Evolutionary conservation across 1,140 invertebrate species (phyloP), one percentile per base, ranked within the genome.

Genomic region (Geopemphigus sp.): DNA sequence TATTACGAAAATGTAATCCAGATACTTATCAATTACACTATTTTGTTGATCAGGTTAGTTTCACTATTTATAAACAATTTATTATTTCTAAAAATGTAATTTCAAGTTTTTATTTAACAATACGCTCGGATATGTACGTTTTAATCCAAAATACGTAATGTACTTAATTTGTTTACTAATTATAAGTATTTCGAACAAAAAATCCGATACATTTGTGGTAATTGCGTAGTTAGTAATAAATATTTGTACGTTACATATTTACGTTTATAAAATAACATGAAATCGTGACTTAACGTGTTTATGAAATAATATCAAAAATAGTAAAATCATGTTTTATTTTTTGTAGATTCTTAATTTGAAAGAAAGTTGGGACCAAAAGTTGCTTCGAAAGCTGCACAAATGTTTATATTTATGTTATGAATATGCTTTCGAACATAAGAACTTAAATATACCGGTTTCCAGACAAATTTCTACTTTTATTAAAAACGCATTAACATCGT

Each of bases 381-480:
- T 78, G 61, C 57, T 39, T 11, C 74, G 74, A 19, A 50, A 50
- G 2, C 24, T 78, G 10, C 50, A 63, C 29, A 39, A 78, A 3
- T 78, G 74, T 47, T 78, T 78, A n/a, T 50, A 39, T 50, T 32
- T 47, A n/a, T 45, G 74, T 78, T 63, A 78, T 78, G 57, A 78
- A 6, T 47, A 29, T 63, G 74, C 39, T 26, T 78, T 45, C 50
- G 1, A 61, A 63, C 47, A 78, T 19, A 78, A 78, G 61, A 50
- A 17, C 63, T 24, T 78, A 1, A 29, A 50, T 78, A 10, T 50
- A 19, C 22, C 6, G 1, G 53, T 63, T 63, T 39, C 74, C 50
- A 78, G 11, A 47, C 3, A 63, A 63, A 78, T 78, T 63, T 61
- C 10, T n/a, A 29, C 19, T 29, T 50, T 61, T 24, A 78, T 78